A percentile compares a stretch with the other conserved stretches of the same genome.
These are phyloP conservation scores for Tenthredo distinguenda DNA, from an alignment of 2,888 invertebrate genomes.

Conservation along the genomic window DNA sequence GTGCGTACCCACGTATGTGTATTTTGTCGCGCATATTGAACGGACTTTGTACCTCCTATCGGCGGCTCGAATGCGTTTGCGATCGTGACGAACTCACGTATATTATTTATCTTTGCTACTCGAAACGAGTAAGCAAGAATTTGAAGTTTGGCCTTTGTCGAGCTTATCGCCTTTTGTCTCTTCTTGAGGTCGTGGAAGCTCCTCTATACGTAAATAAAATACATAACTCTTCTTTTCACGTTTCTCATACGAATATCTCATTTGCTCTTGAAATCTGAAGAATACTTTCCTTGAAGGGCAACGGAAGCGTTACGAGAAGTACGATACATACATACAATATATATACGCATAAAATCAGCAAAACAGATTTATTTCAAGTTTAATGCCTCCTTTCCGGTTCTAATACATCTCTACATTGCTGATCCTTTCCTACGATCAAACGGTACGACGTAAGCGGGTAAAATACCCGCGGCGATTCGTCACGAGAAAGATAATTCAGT, in stretches of 20 bases:
- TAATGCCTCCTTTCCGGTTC: not conserved
- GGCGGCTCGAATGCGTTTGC: not conserved
- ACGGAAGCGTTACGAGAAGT: not conserved
- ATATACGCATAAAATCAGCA: not conserved
- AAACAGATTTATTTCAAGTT: not conserved
- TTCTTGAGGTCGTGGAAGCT: constrained; percentile 20
- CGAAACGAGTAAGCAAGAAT: constrained; percentile 26
- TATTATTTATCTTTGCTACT: constrained; percentile 51
- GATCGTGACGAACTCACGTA: constrained; percentile 13
- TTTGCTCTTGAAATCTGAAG: not conserved
- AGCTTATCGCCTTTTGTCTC: constrained; percentile 39
- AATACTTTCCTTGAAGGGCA: not conserved
- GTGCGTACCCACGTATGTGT: not conserved
- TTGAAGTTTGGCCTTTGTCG: constrained; percentile 35
- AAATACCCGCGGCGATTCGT: no score
- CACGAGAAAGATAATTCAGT: not conserved
- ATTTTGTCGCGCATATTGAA: constrained; percentile 21
- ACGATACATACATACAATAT: not conserved
- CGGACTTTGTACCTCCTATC: constrained; percentile 33
- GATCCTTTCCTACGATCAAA: not conserved
- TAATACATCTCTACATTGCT: not conserved
- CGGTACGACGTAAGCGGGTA: not conserved
- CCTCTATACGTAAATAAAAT: not conserved
- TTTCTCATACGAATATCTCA: not conserved
- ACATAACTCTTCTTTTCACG: not conserved